Evolutionary conservation across 2,888 invertebrate genomes (phyloP).

Genomic region (Tholera decimalis): DNA sequence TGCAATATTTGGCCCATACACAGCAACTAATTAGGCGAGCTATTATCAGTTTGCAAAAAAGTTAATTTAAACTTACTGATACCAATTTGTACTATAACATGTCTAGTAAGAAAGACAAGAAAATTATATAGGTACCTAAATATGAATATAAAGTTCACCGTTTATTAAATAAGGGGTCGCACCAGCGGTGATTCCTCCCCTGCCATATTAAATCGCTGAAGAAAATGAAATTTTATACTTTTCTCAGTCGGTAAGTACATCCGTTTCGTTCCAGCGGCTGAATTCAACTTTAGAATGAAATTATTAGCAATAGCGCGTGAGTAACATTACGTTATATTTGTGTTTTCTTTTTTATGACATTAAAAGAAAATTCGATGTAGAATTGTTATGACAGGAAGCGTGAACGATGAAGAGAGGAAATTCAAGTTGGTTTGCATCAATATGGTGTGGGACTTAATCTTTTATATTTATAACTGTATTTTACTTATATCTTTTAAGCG

Average conservation of each 20-base stretch:
- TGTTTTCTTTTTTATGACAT: constrained; percentile 1
- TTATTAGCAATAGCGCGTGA: constrained; percentile 33
- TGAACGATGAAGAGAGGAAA: not conserved
- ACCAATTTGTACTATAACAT: constrained; percentile 1
- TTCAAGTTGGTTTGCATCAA: not conserved
- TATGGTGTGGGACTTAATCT: not conserved
- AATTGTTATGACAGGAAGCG: constrained; percentile 13
- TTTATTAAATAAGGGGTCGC: constrained; percentile 62
- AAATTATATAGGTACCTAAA: constrained; percentile 34
- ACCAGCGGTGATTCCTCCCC: constrained; percentile 65
- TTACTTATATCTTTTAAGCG: too few relatives aligned
- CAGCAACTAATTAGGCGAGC: too few relatives aligned
- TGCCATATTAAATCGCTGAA: constrained; percentile 69
- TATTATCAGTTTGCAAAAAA: not conserved
- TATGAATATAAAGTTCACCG: constrained; percentile 42
- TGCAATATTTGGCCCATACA: too few relatives aligned
- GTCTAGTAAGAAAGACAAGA: constrained; percentile 19
- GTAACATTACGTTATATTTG: constrained; percentile 14
- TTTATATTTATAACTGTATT: not conserved
- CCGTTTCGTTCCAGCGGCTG: constrained; percentile 34
- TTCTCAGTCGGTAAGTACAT: constrained; percentile 35
- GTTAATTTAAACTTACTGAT: not conserved
- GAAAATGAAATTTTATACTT: constrained; percentile 72
- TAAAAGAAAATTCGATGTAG: not conserved
- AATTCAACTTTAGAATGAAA: constrained; percentile 39